Evolutionary conservation across 2,797 vertebrate species (phyloP), one percentile per base, ranked within the genome.

Genomic region (Girardinus metallicus): DNA sequence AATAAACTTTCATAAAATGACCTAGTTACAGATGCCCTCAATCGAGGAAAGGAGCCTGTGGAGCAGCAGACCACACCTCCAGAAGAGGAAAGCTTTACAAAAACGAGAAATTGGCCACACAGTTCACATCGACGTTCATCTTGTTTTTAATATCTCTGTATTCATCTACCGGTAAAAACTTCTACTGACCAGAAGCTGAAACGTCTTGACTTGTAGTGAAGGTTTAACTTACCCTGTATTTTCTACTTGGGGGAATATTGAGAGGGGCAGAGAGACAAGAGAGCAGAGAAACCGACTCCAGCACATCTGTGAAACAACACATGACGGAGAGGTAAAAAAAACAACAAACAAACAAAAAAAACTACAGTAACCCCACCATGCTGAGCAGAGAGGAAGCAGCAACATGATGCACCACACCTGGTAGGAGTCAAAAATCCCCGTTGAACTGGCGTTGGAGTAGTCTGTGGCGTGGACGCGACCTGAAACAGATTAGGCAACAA

Each of bases 381-480:
- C 21, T 76, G 21, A 73, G 71, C 79, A 10, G 36, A 83, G 10
- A n/a, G 12, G 34, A 36, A 76, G 74, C 26, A 47, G 66, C 64
- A 4, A 39, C 6, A 23, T 23, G 21, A 23, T 36, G 62, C 12
- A 75, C 5, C 85, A 76, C 92, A 99, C 98, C 96, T 94, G 96
- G 79, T 96, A 98, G 4, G 98, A 94, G 81, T 99, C 98, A 86
- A 99, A 99, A 47, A 99, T 73, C 9, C 96, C 98, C 1, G 98
- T 99, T 53, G 97, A 10, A 83, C 98, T 99, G 81, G 99, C 98
- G 90, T 98, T 99, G 8, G 99, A 99, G 90, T 96, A 98, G 91
- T 99, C 99, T 29, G 98, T 99, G 66, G 97, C 97, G 91, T 97
- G 97, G 73, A 97, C 91, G 23, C 86, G 87, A 84, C 98, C 98